Evolutionary conservation across 2,797 vertebrate genomes (phyloP).

Genomic region (Simalia tracyae): DNA sequence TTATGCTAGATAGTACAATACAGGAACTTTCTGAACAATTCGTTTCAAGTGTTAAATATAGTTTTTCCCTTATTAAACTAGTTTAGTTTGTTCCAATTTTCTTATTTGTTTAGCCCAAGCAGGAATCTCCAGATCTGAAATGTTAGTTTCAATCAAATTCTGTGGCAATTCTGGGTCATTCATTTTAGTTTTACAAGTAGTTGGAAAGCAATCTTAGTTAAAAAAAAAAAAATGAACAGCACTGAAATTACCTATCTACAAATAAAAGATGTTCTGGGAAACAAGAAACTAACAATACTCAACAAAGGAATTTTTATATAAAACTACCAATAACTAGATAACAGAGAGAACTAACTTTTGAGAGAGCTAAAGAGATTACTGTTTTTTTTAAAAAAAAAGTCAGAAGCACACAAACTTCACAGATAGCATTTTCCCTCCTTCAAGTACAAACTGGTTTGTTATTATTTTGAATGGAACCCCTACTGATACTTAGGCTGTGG

Average conservation of each 20-base stretch:
- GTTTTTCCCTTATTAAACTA: neutral
- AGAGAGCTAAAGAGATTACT: slow-evolving; percentile 61
- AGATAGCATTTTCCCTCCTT: slow-evolving; percentile 46
- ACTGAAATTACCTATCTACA: neutral
- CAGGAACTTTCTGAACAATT: neutral
- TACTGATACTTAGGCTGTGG: slow-evolving; percentile 48
- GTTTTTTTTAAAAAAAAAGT: slow-evolving; percentile 57
- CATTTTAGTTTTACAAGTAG: slow-evolving; percentile 23
- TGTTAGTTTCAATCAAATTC: neutral
- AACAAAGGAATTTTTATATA: slow-evolving; percentile 29
- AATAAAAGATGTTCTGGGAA: slow-evolving; percentile 11
- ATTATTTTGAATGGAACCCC: slow-evolving; percentile 56
- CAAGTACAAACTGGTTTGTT: slow-evolving; percentile 59
- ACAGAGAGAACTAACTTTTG: slow-evolving; percentile 44
- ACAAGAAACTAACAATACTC: slow-evolving; percentile 36
- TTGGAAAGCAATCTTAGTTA: slow-evolving; percentile 28
- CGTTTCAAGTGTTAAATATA: neutral
- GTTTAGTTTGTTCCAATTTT: neutral
- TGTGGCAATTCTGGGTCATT: neutral
- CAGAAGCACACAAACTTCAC: slow-evolving; percentile 47
- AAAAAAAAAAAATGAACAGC: slow-evolving; percentile 12
- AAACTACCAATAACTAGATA: slow-evolving; percentile 39
- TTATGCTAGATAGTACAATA: neutral
- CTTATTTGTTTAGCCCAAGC: neutral
- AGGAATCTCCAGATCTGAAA: neutral